Percentiles rank a stretch among this genome's conserved stretches.
These are phyloP conservation scores for Cepphus grylle DNA, from an alignment of 2,113 vertebrate species.

Conservation along the genomic window DNA sequence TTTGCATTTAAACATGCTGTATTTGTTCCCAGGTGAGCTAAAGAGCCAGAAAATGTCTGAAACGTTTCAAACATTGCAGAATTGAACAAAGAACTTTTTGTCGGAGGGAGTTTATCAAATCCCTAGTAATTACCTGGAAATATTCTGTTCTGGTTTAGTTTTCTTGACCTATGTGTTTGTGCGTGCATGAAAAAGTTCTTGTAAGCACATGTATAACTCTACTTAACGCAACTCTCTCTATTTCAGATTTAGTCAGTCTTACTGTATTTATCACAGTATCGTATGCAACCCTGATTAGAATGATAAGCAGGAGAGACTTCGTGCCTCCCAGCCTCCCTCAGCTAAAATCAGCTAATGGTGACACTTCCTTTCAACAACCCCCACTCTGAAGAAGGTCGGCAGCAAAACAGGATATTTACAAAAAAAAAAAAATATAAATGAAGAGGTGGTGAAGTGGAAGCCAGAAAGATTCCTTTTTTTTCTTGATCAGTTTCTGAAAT, in stretches of 20 bases:
- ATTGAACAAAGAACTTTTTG: background rate
- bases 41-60: background rate
- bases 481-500: background rate
- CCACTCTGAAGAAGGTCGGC: background rate
- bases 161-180: background rate
- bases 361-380: background rate
- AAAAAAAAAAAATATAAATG: background rate
- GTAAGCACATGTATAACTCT: background rate
- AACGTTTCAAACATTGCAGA: background rate
- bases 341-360: constrained; percentile 19
- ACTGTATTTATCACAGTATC: constrained; percentile 21
- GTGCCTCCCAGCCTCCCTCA: background rate
- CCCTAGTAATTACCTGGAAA: background rate
- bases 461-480: background rate
- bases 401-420: constrained; percentile 45
- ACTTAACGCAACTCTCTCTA: background rate
- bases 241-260: constrained; percentile 39
- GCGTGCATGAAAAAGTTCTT: background rate
- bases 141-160: background rate
- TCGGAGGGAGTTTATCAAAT: background rate
- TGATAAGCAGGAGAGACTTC: constrained; percentile 45
- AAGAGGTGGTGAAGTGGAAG: background rate
- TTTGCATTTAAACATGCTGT: background rate
- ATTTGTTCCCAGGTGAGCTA: background rate
- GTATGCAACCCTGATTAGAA: constrained; percentile 12